phyloP scores from a whole-genome alignment of 2,797 vertebrate species.

The Hirundo rustica region DNA sequence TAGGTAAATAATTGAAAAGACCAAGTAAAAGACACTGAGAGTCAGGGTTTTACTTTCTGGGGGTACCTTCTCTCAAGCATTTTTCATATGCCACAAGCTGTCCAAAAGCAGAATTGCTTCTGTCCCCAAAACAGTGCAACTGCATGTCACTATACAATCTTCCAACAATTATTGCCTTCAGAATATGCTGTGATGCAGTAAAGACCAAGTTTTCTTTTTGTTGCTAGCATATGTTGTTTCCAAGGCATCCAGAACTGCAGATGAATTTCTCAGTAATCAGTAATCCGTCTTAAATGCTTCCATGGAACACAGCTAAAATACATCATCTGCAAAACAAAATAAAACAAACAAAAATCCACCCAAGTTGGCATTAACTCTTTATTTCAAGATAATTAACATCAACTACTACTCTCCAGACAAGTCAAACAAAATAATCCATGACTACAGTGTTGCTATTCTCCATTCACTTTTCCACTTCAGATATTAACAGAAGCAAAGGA shows the following conservation, averaged over 20 bases:
- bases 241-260: background rate
- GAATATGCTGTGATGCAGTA: background rate
- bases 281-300: background rate
- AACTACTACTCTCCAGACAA: background rate
- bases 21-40: background rate
- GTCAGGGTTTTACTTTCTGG: background rate
- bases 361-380: background rate
- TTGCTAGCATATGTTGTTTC: background rate
- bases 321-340: background rate
- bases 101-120: background rate
- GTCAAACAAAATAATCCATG: background rate
- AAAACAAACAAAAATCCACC: background rate
- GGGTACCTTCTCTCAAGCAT: background rate
- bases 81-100: background rate
- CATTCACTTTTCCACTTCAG: background rate
- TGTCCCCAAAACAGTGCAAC: background rate
- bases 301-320: background rate
- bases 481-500: background rate
- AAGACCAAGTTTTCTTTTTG: background rate
- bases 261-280: background rate
- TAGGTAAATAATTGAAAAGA: background rate
- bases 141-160: background rate
- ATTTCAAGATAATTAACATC: background rate
- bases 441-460: background rate
- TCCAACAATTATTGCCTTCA: background rate